Percentiles rank a stretch among this genome's conserved stretches.
phyloP scores from a whole-genome alignment of 1,140 invertebrate species.

The Grapholita molesta region DNA sequence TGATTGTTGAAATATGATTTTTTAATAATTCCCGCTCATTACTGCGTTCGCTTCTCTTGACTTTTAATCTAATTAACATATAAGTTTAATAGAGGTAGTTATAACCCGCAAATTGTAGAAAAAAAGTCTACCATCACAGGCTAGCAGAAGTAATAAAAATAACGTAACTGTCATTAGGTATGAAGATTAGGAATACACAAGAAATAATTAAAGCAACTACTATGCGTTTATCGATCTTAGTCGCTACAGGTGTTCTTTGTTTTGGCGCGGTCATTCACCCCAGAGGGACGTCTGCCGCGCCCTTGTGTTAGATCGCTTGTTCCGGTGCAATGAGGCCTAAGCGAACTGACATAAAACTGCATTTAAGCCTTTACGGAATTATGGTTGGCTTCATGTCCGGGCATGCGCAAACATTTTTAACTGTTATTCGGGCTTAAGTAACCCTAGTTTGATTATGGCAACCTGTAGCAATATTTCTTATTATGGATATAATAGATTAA shows the following conservation, averaged over 20 bases:
- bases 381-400: conserved; percentile 22
- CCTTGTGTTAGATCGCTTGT: conserved; percentile 24
- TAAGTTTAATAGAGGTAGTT: too few relatives aligned
- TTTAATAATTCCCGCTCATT: too few relatives aligned
- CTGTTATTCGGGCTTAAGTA: neutral
- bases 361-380: neutral
- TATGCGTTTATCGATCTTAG: neutral
- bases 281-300: conserved; percentile 45
- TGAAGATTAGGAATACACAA: neutral
- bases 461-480: neutral
- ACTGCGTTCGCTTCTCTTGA: too few relatives aligned
- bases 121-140: too few relatives aligned
- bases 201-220: neutral
- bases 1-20: too few relatives aligned
- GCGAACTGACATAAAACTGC: neutral
- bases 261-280: conserved; percentile 63
- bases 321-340: neutral
- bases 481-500: too few relatives aligned
- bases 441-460: neutral
- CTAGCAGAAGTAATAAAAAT: neutral
- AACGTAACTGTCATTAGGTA: neutral
- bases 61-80: too few relatives aligned
- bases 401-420: conserved; percentile 28
- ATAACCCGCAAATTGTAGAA: too few relatives aligned
- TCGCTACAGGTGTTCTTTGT: conserved; percentile 59